Percentiles rank a stretch among this genome's conserved stretches.
phyloP scores from a whole-genome alignment of 1,140 invertebrate genomes.

The Diabrotica virgifera region DNA sequence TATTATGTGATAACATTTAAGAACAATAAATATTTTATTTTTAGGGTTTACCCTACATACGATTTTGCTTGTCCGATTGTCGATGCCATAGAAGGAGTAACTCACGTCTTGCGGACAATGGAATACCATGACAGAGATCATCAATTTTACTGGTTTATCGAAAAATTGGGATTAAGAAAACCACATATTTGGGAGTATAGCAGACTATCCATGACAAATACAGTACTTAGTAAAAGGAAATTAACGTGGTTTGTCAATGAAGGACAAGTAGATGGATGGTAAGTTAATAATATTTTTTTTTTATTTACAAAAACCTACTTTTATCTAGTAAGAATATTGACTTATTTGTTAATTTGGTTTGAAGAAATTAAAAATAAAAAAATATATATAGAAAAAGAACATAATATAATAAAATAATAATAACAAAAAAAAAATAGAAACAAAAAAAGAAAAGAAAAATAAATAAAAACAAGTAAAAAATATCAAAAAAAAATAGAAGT shows the following conservation, averaged over 20 bases:
- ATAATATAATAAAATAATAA: too few relatives aligned
- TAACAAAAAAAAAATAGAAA: too few relatives aligned
- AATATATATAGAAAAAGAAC: too few relatives aligned
- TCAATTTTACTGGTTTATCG: conserved; percentile 97
- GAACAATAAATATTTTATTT: conserved; percentile 35
- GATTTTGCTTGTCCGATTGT: conserved; percentile 99
- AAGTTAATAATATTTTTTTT: conserved; percentile 40
- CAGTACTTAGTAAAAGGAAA: conserved; percentile 95
- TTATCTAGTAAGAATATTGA: neutral
- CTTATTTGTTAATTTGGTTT: too few relatives aligned
- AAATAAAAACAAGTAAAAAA: too few relatives aligned
- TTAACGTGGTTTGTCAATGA: conserved; percentile 96
- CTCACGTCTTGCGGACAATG: conserved; percentile 94
- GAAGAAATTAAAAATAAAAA: too few relatives aligned
- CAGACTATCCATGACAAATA: conserved; percentile 90
- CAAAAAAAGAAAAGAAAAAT: too few relatives aligned
- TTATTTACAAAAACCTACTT: neutral
- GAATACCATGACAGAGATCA: conserved; percentile 98
- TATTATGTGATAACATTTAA: conserved; percentile 5
- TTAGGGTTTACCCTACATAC: conserved; percentile 97
- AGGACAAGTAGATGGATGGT: conserved; percentile 94
- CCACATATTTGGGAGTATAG: conserved; percentile 96
- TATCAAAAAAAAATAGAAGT: too few relatives aligned
- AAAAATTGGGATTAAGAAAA: conserved; percentile 81
- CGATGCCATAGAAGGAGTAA: conserved; percentile 95